Conservation (phyloP, 2,888 invertebrate genomes). For the Crossocerus cetratus region DNA sequence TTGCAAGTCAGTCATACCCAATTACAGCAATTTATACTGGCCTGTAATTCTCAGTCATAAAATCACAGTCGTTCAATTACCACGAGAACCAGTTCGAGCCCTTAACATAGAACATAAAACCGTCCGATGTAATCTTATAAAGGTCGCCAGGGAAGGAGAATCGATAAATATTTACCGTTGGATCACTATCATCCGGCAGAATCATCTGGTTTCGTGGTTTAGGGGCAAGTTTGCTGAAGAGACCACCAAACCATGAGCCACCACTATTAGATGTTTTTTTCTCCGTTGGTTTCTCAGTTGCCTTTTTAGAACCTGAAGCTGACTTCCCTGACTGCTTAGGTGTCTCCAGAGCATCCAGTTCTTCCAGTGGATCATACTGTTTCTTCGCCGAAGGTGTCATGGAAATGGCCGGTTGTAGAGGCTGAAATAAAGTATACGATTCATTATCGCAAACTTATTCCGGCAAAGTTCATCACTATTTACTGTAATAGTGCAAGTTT, state of each 20-base stretch:
- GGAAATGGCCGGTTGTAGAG: conserved; percentile 66
- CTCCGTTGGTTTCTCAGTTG: conserved; percentile 66
- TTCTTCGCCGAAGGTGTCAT: conserved; percentile 71
- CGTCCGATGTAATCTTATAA: conserved; percentile 41
- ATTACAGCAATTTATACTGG: conserved; percentile 64
- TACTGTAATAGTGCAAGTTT: conserved; percentile 33
- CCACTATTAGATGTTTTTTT: conserved; percentile 70
- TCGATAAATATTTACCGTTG: conserved; percentile 83
- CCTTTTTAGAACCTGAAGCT: conserved; percentile 51
- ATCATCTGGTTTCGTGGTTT: conserved; percentile 97
- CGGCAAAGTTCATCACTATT: conserved; percentile 68
- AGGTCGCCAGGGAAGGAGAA: neutral
- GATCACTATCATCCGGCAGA: conserved; percentile 96
- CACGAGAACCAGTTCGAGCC: conserved; percentile 70
- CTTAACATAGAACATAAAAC: conserved; percentile 72
- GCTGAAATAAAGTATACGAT: conserved; percentile 70
- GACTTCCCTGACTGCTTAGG: conserved; percentile 55
- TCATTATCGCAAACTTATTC: conserved; percentile 64
- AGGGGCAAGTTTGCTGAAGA: conserved; percentile 89
- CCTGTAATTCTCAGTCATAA: conserved; percentile 61
- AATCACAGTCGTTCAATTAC: conserved; percentile 64
- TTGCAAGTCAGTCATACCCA: conserved; percentile 27
- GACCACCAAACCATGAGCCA: conserved; percentile 88
- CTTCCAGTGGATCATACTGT: conserved; percentile 74
- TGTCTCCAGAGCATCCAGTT: conserved; percentile 73